Conservation (phyloP, 2,113 vertebrate species). For the Isichthys henryi region DNA sequence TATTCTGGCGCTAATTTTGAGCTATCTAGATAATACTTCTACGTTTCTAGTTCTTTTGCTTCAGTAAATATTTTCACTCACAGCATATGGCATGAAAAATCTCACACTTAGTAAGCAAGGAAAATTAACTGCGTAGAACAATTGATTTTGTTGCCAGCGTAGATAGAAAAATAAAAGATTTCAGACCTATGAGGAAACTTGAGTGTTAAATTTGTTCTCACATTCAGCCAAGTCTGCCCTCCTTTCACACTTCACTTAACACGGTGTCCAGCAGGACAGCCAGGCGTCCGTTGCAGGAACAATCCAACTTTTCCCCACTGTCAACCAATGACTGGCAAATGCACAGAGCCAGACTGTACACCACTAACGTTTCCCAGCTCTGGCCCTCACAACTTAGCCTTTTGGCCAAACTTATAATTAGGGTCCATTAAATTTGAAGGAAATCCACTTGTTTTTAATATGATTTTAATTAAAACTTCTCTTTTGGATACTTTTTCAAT, state of each 20-base stretch:
- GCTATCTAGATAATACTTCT: background rate
- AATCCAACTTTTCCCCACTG: background rate
- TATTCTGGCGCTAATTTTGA: background rate
- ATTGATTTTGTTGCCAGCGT: background rate
- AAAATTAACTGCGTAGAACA: background rate
- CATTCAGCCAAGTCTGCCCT: background rate
- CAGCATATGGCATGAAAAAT: background rate
- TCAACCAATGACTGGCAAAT: background rate
- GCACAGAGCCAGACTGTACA: background rate
- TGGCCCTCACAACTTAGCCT: background rate
- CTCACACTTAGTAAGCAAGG: background rate
- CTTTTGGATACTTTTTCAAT: background rate
- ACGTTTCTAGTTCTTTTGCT: background rate
- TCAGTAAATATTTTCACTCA: background rate
- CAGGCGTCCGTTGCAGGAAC: background rate
- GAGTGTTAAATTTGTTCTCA: background rate
- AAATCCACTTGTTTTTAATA: background rate
- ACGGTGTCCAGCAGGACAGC: background rate
- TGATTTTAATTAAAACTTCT: background rate
- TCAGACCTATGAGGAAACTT: background rate
- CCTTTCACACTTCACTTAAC: background rate
- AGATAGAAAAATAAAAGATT: background rate
- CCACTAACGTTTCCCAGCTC: background rate
- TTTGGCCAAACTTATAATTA: background rate
- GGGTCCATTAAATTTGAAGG: background rate